These are phyloP conservation scores for Cephalopholis sonnerati DNA, from an alignment of 2,113 vertebrate genomes.

Conservation along the genomic window DNA sequence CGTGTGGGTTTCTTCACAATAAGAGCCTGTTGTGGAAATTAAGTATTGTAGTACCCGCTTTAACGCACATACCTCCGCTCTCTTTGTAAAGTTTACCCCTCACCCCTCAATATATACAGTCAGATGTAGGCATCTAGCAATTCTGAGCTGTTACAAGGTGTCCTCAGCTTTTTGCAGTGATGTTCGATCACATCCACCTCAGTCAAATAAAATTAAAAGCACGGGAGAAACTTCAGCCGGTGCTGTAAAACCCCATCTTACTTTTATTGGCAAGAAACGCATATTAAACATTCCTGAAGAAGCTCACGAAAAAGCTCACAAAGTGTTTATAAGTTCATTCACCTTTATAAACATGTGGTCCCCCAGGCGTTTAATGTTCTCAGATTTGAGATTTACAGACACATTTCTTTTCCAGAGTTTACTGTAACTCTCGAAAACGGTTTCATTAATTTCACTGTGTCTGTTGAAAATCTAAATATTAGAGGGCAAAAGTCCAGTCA, in stretches of 20 bases:
- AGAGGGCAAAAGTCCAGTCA: constrained; percentile 28
- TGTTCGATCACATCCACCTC: constrained; percentile 25
- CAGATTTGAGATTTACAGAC: constrained; percentile 16
- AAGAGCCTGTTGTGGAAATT: constrained; percentile 24
- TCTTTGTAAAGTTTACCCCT: constrained; percentile 27
- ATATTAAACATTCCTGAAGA: constrained; percentile 49
- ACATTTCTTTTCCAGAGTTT: constrained; percentile 45
- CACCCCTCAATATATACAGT: constrained; percentile 2
- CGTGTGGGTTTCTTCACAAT: constrained; percentile 16
- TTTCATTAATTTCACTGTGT: constrained; percentile 51
- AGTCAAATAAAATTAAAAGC: constrained; percentile 34
- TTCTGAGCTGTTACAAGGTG: constrained; percentile 4
- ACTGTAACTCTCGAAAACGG: constrained; percentile 18
- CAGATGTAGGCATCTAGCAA: background rate
- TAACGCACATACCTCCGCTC: background rate
- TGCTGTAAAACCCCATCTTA: constrained; percentile 36
- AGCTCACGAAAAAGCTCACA: constrained; percentile 14
- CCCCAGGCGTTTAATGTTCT: constrained; percentile 16
- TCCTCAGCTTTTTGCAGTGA: constrained; percentile 11
- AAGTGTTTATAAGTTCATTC: constrained; percentile 54
- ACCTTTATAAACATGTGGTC: constrained; percentile 49
- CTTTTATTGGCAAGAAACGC: constrained; percentile 45
- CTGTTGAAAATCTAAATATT: constrained; percentile 64
- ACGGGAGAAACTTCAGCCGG: background rate
- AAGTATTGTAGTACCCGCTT: constrained; percentile 33